These are phyloP conservation scores for Smittia sp. DNA, from an alignment of 2,888 invertebrate species.

Conservation along the genomic window DNA sequence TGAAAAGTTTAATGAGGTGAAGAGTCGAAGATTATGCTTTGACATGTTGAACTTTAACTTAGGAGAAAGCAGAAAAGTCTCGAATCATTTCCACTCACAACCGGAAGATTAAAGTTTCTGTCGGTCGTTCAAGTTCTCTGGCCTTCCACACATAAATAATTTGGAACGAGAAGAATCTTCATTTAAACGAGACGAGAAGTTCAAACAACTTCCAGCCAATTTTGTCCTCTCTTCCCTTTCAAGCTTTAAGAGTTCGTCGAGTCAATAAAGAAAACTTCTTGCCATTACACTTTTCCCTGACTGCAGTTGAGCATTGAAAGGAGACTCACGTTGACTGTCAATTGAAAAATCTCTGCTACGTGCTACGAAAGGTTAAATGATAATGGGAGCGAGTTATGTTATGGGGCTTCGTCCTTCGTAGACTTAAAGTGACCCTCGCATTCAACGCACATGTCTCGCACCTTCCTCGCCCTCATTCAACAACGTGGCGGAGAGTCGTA, in stretches of 20 bases:
- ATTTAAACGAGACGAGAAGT: not conserved
- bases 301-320: not conserved
- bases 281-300: not conserved
- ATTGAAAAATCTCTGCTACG: conserved; percentile 40
- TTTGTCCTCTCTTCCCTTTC: not conserved
- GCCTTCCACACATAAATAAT: not conserved
- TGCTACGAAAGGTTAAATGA: conserved; percentile 39
- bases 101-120: too few species aligned
- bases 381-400: conserved; percentile 17
- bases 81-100: too few species aligned
- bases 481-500: not conserved
- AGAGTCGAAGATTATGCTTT: too few species aligned
- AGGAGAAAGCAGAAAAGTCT: too few species aligned
- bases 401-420: not conserved
- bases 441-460: conserved; percentile 33
- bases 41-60: too few species aligned
- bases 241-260: not conserved
- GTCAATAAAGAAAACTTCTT: not conserved
- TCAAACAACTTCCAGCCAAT: too few species aligned
- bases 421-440: conserved; percentile 39
- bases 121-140: conserved; percentile 9
- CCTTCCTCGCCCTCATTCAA: not conserved
- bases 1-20: too few species aligned
- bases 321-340: conserved; percentile 29
- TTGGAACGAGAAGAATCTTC: not conserved